A percentile compares a stretch with the other conserved stretches of the same genome.
These are phyloP conservation scores for Coelinius sp. DNA, from an alignment of 2,888 invertebrate genomes.

Conservation along the genomic window DNA sequence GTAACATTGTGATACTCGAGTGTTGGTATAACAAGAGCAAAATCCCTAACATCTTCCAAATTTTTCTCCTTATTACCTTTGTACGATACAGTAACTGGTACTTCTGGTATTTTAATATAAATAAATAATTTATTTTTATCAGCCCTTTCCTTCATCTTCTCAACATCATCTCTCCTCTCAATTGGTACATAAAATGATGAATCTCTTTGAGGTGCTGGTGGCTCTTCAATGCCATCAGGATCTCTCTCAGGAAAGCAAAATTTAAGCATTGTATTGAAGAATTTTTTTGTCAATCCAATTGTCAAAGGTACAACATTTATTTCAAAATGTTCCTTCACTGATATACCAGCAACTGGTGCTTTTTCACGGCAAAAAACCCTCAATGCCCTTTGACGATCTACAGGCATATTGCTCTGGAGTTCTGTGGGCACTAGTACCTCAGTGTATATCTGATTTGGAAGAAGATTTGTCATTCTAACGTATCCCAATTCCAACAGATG, in stretches of 20 bases:
- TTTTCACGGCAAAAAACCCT: slow-evolving; percentile 96
- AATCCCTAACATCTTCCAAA: slow-evolving; percentile 94
- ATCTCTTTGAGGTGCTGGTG: slow-evolving; percentile 76
- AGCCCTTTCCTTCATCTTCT: slow-evolving; percentile 98
- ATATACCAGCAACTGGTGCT: slow-evolving; percentile 98
- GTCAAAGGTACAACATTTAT: slow-evolving; percentile 96
- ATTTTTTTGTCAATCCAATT: slow-evolving; percentile 93
- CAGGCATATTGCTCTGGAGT: slow-evolving; percentile 88
- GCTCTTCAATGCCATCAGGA: slow-evolving; percentile 83
- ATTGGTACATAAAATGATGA: slow-evolving; percentile 93
- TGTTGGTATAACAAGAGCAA: slow-evolving; percentile 94
- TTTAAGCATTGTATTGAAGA: slow-evolving; percentile 96
- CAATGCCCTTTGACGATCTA: slow-evolving; percentile 88
- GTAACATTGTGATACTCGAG: slow-evolving; percentile 99
- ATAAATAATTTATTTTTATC: slow-evolving; percentile 99
- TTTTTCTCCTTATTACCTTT: slow-evolving; percentile 99
- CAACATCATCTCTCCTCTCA: slow-evolving; percentile 92
- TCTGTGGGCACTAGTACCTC: slow-evolving; percentile 88
- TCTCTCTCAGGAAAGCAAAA: slow-evolving; percentile 98
- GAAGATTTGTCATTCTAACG: slow-evolving; percentile 93
- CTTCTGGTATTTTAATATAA: slow-evolving; percentile 98
- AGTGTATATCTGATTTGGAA: slow-evolving; percentile 94
- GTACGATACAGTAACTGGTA: slow-evolving; percentile 92
- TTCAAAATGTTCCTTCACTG: slow-evolving; percentile 99
- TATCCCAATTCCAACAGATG: slow-evolving; percentile 97